Conservation (phyloP, 2,113 vertebrate species). For the Emberiza fucata region DNA sequence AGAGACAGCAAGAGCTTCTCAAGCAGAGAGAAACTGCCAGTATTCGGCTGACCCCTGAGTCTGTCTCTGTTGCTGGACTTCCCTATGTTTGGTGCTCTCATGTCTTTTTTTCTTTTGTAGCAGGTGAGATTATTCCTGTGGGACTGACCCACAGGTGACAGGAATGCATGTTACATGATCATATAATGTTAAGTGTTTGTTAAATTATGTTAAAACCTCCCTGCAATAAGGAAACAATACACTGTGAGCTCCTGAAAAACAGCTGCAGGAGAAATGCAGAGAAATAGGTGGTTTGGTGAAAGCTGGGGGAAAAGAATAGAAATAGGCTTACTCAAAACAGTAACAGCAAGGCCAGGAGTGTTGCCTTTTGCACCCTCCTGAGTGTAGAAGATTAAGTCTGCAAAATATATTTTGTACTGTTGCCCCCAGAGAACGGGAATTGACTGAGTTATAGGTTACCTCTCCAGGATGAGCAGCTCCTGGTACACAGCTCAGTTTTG, state of each 20-base stretch:
- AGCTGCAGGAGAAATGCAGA: background rate
- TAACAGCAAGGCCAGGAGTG: background rate
- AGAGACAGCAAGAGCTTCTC: background rate
- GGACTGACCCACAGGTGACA: background rate
- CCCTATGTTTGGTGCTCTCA: background rate
- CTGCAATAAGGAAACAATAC: background rate
- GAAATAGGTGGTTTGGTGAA: background rate
- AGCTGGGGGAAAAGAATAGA: accelerated
- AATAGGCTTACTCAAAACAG: background rate
- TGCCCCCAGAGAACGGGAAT: background rate
- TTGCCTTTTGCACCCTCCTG: background rate
- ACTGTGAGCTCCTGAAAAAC: background rate
- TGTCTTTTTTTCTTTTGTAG: background rate
- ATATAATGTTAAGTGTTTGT: background rate
- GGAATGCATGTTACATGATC: background rate
- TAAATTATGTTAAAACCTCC: background rate
- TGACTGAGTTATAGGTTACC: background rate
- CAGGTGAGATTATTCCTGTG: background rate
- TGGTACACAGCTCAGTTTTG: background rate
- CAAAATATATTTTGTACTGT: background rate
- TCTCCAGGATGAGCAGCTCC: background rate
- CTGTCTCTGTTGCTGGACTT: background rate
- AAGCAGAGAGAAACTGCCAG: background rate
- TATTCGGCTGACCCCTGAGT: background rate
- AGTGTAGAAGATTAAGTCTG: background rate